A percentile compares a stretch with the other conserved stretches of the same genome.
Evolutionary conservation across 2,888 invertebrate species (phyloP).

Genomic region (Caprella mutica): DNA sequence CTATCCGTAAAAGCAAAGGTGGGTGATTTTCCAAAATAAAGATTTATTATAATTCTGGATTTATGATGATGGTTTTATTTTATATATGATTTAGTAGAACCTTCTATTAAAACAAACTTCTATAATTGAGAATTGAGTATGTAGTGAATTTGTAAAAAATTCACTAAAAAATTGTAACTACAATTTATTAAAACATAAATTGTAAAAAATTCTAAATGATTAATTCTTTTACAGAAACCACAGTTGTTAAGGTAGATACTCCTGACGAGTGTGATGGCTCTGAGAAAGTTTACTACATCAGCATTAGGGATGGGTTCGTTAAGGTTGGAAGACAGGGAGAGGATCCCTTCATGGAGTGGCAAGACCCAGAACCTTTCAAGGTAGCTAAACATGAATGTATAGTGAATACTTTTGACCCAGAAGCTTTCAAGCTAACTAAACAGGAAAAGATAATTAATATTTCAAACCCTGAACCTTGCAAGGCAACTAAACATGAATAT

Average conservation of each 20-base stretch:
- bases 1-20: constrained; percentile 32
- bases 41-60: not conserved
- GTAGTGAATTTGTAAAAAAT: too few species aligned
- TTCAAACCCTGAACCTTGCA: too few species aligned
- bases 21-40: not conserved
- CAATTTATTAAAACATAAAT: not conserved
- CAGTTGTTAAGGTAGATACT: constrained; percentile 23
- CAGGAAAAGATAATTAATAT: too few species aligned
- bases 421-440: too few species aligned
- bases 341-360: constrained; percentile 32
- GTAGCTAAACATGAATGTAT: constrained; percentile 16
- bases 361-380: constrained; percentile 32
- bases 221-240: not conserved
- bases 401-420: too few species aligned
- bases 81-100: too few species aligned
- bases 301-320: constrained; percentile 21
- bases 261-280: constrained; percentile 21
- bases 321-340: constrained; percentile 21
- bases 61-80: not conserved
- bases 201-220: too few species aligned
- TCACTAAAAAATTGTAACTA: not conserved
- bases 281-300: constrained; percentile 24
- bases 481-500: too few species aligned
- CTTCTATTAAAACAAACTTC: too few species aligned
- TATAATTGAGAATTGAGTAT: too few species aligned